Percentiles rank a stretch among this genome's conserved stretches.
Conservation (phyloP, 2,797 vertebrate species). For the Yasuhikotakia modesta region DNA sequence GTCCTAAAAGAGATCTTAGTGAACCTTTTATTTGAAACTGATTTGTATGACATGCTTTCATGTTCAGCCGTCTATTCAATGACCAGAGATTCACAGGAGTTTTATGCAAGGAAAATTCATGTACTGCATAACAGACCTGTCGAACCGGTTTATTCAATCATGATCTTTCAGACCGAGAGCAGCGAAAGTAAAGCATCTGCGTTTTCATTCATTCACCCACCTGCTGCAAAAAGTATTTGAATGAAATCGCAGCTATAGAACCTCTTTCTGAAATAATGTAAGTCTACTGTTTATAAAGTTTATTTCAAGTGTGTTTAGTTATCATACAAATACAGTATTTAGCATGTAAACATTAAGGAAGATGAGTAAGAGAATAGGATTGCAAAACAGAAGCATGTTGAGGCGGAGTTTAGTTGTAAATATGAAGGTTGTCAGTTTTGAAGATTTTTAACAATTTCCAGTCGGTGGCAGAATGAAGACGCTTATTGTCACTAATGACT, state of each 20-base stretch:
- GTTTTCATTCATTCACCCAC: constrained; percentile 37
- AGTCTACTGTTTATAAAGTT: constrained; percentile 6
- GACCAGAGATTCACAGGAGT: neutral
- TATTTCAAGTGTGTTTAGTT: constrained; percentile 6
- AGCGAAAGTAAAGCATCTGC: neutral
- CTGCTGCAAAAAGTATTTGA: neutral
- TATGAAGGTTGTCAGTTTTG: neutral
- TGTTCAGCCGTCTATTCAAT: neutral
- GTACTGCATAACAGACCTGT: neutral
- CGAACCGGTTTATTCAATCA: neutral
- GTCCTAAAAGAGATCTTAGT: neutral
- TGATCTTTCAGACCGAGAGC: neutral
- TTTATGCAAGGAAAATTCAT: neutral
- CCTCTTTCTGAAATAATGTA: neutral
- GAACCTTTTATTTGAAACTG: too few relatives aligned
- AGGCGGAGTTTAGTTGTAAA: neutral
- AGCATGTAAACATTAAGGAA: neutral
- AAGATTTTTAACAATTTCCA: neutral
- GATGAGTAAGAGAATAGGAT: neutral
- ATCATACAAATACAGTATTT: neutral
- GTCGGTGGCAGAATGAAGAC: neutral
- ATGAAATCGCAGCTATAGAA: neutral
- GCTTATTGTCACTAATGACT: neutral
- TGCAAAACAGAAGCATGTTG: neutral
- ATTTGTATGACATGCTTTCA: neutral